Evolutionary conservation across 1,140 invertebrate genomes (phyloP).

Genomic region (Ericerus pela): DNA sequence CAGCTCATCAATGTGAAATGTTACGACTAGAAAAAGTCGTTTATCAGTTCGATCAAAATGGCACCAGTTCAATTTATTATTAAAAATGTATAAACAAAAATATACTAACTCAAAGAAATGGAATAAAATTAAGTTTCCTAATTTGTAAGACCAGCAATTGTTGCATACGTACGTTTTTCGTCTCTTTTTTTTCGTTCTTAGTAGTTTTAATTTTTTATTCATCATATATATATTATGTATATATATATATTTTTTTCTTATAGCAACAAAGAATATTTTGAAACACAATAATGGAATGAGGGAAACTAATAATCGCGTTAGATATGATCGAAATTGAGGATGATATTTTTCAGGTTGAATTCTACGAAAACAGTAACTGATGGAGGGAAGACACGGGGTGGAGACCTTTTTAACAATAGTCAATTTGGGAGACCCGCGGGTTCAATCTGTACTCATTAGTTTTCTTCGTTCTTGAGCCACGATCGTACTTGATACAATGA

Average conservation of each 20-base stretch:
- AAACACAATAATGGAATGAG: conserved; percentile 6
- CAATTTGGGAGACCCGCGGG: conserved; percentile 7
- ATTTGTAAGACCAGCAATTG: no score
- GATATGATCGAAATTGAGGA: conserved; percentile 10
- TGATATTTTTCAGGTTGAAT: not conserved
- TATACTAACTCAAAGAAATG: no score
- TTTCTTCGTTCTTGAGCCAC: not conserved
- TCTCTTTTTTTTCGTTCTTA: no score
- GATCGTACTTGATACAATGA: conserved; percentile 12
- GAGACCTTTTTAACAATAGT: conserved; percentile 4
- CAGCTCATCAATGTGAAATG: no score
- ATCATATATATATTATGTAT: no score
- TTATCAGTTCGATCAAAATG: no score
- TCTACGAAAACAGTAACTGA: not conserved
- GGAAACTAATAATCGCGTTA: conserved; percentile 11
- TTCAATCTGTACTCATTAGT: not conserved
- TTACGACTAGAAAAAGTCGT: no score
- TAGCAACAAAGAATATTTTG: not conserved
- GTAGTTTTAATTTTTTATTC: no score
- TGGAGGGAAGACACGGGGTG: not conserved
- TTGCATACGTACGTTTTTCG: no score
- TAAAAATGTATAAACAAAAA: no score
- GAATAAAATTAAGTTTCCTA: no score
- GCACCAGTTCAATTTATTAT: no score
- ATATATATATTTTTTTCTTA: conserved; percentile 7